phyloP scores from a whole-genome alignment of 1,140 invertebrate species.

The Micrasema longulum region DNA sequence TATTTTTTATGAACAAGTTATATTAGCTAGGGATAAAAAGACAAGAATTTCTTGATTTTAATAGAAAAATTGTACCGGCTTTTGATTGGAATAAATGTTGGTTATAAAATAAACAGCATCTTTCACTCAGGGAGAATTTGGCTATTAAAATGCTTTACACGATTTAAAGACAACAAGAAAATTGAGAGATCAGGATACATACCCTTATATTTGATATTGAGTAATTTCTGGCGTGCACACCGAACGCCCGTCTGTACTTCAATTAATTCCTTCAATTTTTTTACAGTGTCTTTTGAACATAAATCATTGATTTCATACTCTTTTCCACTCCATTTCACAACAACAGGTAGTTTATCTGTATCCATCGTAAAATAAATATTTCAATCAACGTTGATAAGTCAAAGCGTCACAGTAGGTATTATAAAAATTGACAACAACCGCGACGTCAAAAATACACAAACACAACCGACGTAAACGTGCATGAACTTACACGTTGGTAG shows the following conservation, averaged over 20 bases:
- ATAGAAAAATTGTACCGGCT: too few relatives aligned
- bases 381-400: background rate
- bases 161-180: too few relatives aligned
- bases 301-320: conserved; percentile 82
- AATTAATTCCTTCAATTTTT: conserved; percentile 83
- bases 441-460: too few relatives aligned
- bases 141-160: too few relatives aligned
- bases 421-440: conserved; percentile 17
- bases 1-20: too few relatives aligned
- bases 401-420: background rate
- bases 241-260: conserved; percentile 84
- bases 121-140: too few relatives aligned
- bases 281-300: conserved; percentile 78
- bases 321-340: conserved; percentile 93
- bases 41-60: too few relatives aligned
- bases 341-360: conserved; percentile 66
- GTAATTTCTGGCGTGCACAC: conserved; percentile 90
- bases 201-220: conserved; percentile 95
- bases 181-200: conserved; percentile 36
- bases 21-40: too few relatives aligned
- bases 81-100: too few relatives aligned
- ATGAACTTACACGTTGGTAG: too few relatives aligned
- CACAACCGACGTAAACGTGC: too few relatives aligned
- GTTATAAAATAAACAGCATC: too few relatives aligned
- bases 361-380: conserved; percentile 17